A percentile compares a stretch with the other conserved stretches of the same genome.
These are phyloP conservation scores for Stichodactyla mertensii DNA, from an alignment of 64 coral and sea anemone species.

Conservation along the genomic window DNA sequence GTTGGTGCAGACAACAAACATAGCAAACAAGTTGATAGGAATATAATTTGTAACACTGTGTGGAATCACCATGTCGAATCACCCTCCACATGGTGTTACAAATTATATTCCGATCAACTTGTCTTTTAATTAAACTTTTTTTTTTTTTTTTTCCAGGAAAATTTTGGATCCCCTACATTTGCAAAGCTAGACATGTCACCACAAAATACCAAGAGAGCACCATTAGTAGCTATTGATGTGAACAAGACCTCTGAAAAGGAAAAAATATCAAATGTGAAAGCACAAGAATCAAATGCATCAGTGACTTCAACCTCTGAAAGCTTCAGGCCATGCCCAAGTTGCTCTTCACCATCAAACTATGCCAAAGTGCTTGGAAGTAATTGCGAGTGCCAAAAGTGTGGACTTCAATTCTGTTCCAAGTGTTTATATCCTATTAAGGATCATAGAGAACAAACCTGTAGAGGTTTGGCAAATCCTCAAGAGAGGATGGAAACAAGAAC, in stretches of 20 bases:
- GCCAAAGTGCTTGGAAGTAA: background rate
- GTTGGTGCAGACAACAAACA: too few relatives aligned
- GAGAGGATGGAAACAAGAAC: constrained; percentile 9
- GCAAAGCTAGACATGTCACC: background rate
- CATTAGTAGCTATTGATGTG: background rate
- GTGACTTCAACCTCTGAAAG: background rate
- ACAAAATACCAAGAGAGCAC: background rate
- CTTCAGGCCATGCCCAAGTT: constrained; percentile 42
- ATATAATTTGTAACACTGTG: too few relatives aligned
- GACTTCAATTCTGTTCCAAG: constrained; percentile 23
- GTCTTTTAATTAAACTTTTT: too few relatives aligned
- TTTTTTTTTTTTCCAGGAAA: constrained; percentile 7
- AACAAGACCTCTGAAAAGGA: background rate
- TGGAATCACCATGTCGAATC: too few relatives aligned
- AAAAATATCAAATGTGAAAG: too few relatives aligned
- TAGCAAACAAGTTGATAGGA: too few relatives aligned
- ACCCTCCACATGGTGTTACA: too few relatives aligned
- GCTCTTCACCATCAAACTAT: constrained; percentile 33
- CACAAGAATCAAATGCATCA: background rate
- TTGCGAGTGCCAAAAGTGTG: constrained; percentile 51
- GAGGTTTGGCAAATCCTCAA: background rate
- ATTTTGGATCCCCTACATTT: background rate
- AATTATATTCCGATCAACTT: too few relatives aligned
- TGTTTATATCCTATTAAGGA: constrained; percentile 21
- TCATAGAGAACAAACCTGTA: background rate